These are phyloP conservation scores for Electrophaes corylata DNA, from an alignment of 2,888 invertebrate species.

Conservation along the genomic window DNA sequence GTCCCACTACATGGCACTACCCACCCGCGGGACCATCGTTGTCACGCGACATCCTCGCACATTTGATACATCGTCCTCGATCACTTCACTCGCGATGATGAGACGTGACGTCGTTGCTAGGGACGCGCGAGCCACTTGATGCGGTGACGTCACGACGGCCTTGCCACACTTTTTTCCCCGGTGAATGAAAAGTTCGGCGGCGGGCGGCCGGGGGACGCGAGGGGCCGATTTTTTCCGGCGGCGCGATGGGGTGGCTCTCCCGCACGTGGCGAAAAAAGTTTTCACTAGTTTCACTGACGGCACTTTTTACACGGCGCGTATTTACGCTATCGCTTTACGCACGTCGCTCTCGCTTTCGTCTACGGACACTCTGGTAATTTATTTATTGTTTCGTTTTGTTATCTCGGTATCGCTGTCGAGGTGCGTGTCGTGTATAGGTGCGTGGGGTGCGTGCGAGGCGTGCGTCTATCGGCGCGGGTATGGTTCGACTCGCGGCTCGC, in stretches of 20 bases:
- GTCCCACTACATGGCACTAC: slow-evolving; percentile 68
- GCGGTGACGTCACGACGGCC: slow-evolving; percentile 83
- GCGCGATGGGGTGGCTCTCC: slow-evolving; percentile 76
- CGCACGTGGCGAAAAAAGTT: slow-evolving; percentile 79
- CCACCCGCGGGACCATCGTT: slow-evolving; percentile 58
- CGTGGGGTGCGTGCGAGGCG: slow-evolving; percentile 64
- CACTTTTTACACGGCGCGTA: slow-evolving; percentile 80
- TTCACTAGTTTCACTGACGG: slow-evolving; percentile 83
- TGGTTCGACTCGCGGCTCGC: slow-evolving; percentile 59
- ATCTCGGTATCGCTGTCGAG: slow-evolving; percentile 38
- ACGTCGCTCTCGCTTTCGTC: slow-evolving; percentile 69
- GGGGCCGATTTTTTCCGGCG: slow-evolving; percentile 80
- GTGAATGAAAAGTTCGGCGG: slow-evolving; percentile 87
- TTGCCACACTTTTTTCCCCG: slow-evolving; percentile 85
- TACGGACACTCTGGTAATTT: slow-evolving; percentile 32
- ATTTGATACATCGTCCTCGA: slow-evolving; percentile 51
- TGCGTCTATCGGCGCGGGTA: slow-evolving; percentile 61
- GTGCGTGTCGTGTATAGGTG: slow-evolving; percentile 47
- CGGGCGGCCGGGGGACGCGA: slow-evolving; percentile 78
- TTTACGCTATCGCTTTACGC: slow-evolving; percentile 75
- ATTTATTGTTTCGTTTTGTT: slow-evolving; percentile 50
- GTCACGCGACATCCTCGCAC: slow-evolving; percentile 52
- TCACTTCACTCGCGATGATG: slow-evolving; percentile 45
- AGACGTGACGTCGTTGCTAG: slow-evolving; percentile 75
- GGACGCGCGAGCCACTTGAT: slow-evolving; percentile 80